Evolutionary conservation across 1,140 invertebrate genomes (phyloP).

Genomic region (Leptinotarsa defecta): DNA sequence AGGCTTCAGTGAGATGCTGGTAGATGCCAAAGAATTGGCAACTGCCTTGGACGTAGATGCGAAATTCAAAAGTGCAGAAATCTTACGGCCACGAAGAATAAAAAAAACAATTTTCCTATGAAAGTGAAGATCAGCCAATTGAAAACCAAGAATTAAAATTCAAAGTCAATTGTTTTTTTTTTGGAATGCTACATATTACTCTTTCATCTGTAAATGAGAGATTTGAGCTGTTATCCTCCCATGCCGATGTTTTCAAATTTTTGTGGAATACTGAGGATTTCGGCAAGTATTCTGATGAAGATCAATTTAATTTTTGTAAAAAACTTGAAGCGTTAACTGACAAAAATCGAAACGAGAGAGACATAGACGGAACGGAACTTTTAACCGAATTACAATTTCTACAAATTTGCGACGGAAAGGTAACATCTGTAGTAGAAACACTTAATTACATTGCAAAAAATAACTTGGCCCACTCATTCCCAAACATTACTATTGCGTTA

Average conservation of each 20-base stretch:
- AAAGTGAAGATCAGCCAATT: no score
- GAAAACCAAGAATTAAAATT: no score
- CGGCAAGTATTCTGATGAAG: constrained; percentile 16
- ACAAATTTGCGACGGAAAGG: neutral
- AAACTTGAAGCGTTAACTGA: constrained; percentile 19
- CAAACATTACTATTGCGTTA: constrained; percentile 13
- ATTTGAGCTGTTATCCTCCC: no score
- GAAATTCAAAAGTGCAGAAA: neutral
- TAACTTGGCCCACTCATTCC: constrained; percentile 17
- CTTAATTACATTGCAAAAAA: constrained; percentile 15
- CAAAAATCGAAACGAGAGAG: constrained; percentile 20
- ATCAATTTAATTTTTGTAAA: constrained; percentile 20
- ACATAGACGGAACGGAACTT: constrained; percentile 21
- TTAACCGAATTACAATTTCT: constrained; percentile 21
- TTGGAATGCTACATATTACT: neutral
- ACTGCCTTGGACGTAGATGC: neutral
- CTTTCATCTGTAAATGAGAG: neutral
- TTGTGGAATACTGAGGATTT: constrained; percentile 2
- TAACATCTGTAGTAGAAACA: constrained; percentile 12
- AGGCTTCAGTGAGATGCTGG: constrained; percentile 4
- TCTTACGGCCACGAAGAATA: neutral
- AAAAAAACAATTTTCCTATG: no score
- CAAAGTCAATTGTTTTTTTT: neutral
- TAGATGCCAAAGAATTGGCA: constrained; percentile 13
- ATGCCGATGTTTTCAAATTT: neutral